These are phyloP conservation scores for Tortricodes alternella DNA, from an alignment of 2,888 invertebrate species.

Conservation along the genomic window DNA sequence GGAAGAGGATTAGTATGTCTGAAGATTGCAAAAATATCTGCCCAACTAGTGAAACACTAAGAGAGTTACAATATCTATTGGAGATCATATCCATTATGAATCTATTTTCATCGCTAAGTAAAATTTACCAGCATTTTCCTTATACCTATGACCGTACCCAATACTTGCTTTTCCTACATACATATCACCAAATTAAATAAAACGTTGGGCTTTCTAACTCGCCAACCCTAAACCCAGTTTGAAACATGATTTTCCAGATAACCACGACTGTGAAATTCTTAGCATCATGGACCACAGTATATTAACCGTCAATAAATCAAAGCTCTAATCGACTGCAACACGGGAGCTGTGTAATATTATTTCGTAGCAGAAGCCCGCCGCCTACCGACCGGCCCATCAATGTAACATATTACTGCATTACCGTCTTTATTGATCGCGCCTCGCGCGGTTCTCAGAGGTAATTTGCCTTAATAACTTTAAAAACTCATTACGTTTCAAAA, in stretches of 20 bases:
- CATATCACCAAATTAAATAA: background rate
- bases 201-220: background rate
- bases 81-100: too few species aligned
- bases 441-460: slow-evolving; percentile 56
- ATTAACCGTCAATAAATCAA: slow-evolving; percentile 59
- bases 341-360: slow-evolving; percentile 67
- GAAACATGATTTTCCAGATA: background rate
- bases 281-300: slow-evolving; percentile 8
- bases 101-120: too few species aligned
- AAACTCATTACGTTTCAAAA: slow-evolving; percentile 67
- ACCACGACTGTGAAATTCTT: slow-evolving; percentile 19
- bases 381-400: slow-evolving; percentile 52
- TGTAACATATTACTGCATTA: slow-evolving; percentile 66
- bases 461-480: slow-evolving; percentile 76
- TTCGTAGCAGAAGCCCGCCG: slow-evolving; percentile 56
- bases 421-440: slow-evolving; percentile 58
- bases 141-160: too few species aligned
- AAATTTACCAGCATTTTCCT: too few species aligned
- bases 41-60: background rate
- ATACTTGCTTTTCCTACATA: background rate
- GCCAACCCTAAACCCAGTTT: background rate
- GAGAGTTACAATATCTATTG: too few species aligned
- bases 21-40: too few species aligned
- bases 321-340: slow-evolving; percentile 59
- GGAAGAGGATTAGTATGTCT: too few species aligned